Evolutionary conservation across 2,797 vertebrate genomes (phyloP), one percentile per base, ranked within the genome.

Genomic region (Crenichthys baileyi): DNA sequence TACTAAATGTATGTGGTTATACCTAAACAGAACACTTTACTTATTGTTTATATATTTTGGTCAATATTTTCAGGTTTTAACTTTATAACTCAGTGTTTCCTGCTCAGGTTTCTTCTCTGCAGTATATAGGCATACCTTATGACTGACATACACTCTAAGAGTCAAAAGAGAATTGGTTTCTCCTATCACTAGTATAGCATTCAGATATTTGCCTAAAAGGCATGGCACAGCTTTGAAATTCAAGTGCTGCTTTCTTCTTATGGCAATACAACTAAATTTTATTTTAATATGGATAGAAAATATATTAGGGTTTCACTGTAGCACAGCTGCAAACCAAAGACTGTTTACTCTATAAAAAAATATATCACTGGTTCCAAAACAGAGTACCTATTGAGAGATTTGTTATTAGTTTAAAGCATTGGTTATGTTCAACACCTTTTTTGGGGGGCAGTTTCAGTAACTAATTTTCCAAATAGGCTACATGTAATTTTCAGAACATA

Each of bases 151-250:
- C 39, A 46, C 36, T 20, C 29, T n/a, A 56, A 56, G 51, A 13
- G 4, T 68, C 70, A 13, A 44, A 67, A 29, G 11, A 81, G 36
- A 71, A 79, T 39, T 39, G 5, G 16, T 39, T 6, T 31, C 15
- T 24, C 31, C n/a, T 36, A 44, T 72, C 18, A 22, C 67, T 70
- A 20, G 50, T 36, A 44, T 46, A 22, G 50, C 53, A 7, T 29
- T 2, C 41, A 75, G n/a, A 53, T 70, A 18, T 73, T 84, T 55
- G 18, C 3, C 65, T 51, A 51, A 85, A 81, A 81, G 0, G 46
- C 58, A 65, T 65, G 61, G 18, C 8, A 9, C 20, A 18, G 60
- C 26, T 31, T 61, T 15, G 15, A 75, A 74, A 72, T 67, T 50
- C 9, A 41, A 67, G 51, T 22, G 41, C 63, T 15, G 7, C 55